Evolutionary conservation across 2,888 invertebrate genomes (phyloP).

Genomic region (Ditylenchus weischeri): DNA sequence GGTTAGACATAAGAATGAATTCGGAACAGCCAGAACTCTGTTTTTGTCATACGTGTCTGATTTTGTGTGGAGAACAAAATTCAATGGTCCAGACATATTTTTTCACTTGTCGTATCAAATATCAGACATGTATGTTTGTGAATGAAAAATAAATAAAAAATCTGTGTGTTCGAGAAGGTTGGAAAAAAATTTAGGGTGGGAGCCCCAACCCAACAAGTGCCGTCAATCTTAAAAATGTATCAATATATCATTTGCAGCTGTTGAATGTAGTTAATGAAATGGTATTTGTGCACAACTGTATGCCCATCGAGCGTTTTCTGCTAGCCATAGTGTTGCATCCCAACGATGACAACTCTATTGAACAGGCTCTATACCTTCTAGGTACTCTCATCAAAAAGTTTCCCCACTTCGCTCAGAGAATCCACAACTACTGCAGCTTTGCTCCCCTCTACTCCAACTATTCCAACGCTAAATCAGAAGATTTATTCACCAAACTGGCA

Average conservation of each 20-base stretch:
- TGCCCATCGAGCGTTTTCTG: conserved; percentile 48
- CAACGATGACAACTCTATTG: conserved; percentile 40
- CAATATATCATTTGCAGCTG: conserved; percentile 27
- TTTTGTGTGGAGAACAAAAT: no score
- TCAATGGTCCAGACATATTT: no score
- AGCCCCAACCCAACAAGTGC: no score
- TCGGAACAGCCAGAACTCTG: no score
- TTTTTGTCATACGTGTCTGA: no score
- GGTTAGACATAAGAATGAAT: no score
- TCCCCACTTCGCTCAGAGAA: conserved; percentile 17
- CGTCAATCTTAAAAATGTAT: no score
- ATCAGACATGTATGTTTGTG: no score
- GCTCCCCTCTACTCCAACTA: conserved; percentile 26
- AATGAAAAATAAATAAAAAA: no score
- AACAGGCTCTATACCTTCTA: conserved; percentile 24
- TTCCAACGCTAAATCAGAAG: conserved; percentile 29
- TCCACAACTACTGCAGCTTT: conserved; percentile 21
- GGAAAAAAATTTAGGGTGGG: no score
- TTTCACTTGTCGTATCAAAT: no score
- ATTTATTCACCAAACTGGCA: conserved; percentile 41
- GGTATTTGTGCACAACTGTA: conserved; percentile 39
- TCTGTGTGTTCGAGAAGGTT: no score
- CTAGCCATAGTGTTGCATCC: conserved; percentile 48
- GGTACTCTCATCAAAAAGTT: conserved; percentile 17
- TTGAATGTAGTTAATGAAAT: conserved; percentile 38